Percentiles rank a stretch among this genome's conserved stretches.
Conservation (phyloP, 2,113 vertebrate genomes). For the Sula dactylatra region DNA sequence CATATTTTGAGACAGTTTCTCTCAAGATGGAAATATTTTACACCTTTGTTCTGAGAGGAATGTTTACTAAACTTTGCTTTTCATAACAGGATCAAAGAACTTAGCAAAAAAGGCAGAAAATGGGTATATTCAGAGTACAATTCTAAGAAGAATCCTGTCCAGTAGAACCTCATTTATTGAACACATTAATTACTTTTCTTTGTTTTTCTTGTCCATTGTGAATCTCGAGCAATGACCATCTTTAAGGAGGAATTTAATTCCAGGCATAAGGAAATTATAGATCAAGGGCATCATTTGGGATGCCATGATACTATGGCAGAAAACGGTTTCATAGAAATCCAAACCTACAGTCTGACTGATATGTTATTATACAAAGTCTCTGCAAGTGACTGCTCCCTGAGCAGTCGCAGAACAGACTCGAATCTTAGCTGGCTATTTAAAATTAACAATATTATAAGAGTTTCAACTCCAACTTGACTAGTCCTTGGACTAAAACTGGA, state of each 20-base stretch:
- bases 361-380: rapidly evolving
- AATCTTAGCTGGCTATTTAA: neutral
- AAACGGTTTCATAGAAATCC: neutral
- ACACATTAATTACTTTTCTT: neutral
- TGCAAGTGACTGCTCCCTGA: neutral
- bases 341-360: neutral
- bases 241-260: neutral
- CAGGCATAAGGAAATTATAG: neutral
- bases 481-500: neutral
- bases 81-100: neutral
- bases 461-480: neutral
- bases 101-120: neutral
- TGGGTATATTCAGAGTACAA: neutral
- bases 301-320: neutral
- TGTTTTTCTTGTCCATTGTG: neutral
- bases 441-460: neutral
- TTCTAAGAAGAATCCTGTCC: neutral
- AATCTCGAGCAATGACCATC: neutral
- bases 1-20: neutral
- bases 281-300: neutral
- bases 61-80: neutral
- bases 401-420: neutral
- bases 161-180: neutral
- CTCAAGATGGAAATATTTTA: neutral
- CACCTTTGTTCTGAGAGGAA: neutral